Evolutionary conservation across 2,797 vertebrate species (phyloP).

Genomic region (Loris lydekkerianus): DNA sequence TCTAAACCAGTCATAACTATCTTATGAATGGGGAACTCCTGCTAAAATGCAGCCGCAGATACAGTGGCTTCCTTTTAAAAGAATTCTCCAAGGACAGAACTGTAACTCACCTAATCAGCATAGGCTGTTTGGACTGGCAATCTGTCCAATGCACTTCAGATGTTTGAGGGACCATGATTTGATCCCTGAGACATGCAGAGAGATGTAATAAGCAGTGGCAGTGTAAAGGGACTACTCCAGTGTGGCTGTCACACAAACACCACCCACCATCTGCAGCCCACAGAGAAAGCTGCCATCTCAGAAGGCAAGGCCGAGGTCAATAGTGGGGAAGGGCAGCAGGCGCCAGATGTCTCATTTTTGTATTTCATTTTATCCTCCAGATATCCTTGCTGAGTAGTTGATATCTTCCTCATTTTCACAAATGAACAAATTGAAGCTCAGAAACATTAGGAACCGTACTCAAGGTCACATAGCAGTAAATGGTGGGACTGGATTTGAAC

Average conservation of each 20-base stretch:
- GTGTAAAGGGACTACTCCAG: neutral
- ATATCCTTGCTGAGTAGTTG: neutral
- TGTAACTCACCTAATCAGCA: neutral
- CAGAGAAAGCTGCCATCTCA: neutral
- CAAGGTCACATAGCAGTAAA: conserved; percentile 4
- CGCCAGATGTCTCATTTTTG: neutral
- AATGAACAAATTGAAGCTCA: neutral
- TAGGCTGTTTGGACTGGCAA: neutral
- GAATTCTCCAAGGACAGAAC: neutral
- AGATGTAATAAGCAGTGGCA: neutral
- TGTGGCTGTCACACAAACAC: neutral
- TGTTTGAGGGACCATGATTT: neutral
- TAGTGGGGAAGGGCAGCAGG: neutral
- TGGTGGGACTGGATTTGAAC: neutral
- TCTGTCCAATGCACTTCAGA: neutral
- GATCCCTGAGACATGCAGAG: neutral
- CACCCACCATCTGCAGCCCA: neutral
- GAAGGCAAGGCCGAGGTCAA: neutral
- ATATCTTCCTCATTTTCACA: neutral
- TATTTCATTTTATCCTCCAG: neutral
- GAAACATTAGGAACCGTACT: neutral
- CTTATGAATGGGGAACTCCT: neutral
- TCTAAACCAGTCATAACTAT: neutral
- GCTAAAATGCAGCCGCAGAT: neutral
- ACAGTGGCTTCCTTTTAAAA: neutral